phyloP scores from a whole-genome alignment of 2,888 invertebrate genomes.

The Tetropium fuscum region DNA sequence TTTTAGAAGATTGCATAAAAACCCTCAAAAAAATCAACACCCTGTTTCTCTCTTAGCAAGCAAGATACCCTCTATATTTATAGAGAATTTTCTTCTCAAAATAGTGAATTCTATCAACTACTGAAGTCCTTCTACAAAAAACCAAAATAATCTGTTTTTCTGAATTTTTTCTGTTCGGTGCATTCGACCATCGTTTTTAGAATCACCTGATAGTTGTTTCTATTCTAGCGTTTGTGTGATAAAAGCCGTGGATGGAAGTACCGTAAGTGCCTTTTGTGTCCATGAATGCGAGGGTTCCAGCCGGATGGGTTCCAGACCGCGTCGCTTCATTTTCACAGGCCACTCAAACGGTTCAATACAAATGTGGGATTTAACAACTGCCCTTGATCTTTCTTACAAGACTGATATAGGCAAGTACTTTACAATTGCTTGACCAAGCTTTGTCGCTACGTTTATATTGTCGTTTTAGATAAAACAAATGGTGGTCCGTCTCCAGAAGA shows the following conservation, averaged over 20 bases:
- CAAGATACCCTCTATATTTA: too few species aligned
- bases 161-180: too few species aligned
- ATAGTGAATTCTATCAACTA: too few species aligned
- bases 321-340: conserved; percentile 91
- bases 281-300: conserved; percentile 98
- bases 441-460: background rate
- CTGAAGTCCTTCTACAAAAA: too few species aligned
- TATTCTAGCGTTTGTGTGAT: conserved; percentile 88
- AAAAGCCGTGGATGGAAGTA: conserved; percentile 92
- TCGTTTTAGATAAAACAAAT: conserved; percentile 63
- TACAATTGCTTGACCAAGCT: background rate
- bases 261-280: conserved; percentile 95
- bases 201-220: conserved; percentile 10
- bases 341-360: conserved; percentile 94
- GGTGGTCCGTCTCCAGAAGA: conserved; percentile 96
- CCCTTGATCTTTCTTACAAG: conserved; percentile 80
- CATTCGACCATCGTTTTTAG: too few species aligned
- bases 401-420: conserved; percentile 65
- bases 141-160: too few species aligned
- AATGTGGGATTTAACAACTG: conserved; percentile 99
- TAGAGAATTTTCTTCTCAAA: too few species aligned
- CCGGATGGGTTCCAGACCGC: conserved; percentile 89
- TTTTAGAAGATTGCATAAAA: too few species aligned
- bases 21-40: too few species aligned
- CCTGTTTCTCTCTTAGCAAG: too few species aligned